Evolutionary conservation across 1,140 invertebrate species (phyloP).

Genomic region (Apolygus lucorum): DNA sequence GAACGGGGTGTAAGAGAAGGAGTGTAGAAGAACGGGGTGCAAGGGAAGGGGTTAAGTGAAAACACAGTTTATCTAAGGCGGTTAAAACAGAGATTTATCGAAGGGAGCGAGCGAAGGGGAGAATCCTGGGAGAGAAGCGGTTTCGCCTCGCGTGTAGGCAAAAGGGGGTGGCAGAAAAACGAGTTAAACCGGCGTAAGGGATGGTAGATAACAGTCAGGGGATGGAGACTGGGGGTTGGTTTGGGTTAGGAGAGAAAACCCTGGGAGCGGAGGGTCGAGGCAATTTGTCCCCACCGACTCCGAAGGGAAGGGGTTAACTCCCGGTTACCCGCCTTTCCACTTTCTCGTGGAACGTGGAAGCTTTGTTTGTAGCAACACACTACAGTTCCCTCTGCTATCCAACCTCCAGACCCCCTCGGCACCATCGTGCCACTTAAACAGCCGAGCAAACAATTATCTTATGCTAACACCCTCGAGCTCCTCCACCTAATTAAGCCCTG

Average conservation of each 20-base stretch:
- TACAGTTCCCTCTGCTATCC: neutral
- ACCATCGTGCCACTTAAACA: slow-evolving; percentile 1
- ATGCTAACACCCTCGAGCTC: slow-evolving; percentile 15
- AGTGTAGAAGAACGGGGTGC: too few species aligned
- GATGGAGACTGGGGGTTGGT: neutral
- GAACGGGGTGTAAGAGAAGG: too few species aligned
- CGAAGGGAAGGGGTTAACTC: neutral
- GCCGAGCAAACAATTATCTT: slow-evolving; percentile 17
- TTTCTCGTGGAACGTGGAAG: neutral
- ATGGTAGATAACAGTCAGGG: neutral
- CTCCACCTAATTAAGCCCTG: slow-evolving; percentile 18
- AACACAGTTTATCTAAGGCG: neutral
- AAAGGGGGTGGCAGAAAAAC: neutral
- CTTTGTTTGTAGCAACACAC: neutral
- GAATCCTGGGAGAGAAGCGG: neutral
- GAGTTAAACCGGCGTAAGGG: neutral
- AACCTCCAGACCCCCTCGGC: neutral
- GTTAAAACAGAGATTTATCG: neutral
- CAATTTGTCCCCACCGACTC: slow-evolving; percentile 12
- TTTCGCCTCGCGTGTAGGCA: neutral
- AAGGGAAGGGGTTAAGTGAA: neutral
- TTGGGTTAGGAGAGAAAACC: neutral
- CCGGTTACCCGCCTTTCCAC: neutral
- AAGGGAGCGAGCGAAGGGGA: neutral
- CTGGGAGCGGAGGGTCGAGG: neutral